Evolutionary conservation across 92 coral and sea anemone genomes (phyloP).

Genomic region (Phenganax marumi): DNA sequence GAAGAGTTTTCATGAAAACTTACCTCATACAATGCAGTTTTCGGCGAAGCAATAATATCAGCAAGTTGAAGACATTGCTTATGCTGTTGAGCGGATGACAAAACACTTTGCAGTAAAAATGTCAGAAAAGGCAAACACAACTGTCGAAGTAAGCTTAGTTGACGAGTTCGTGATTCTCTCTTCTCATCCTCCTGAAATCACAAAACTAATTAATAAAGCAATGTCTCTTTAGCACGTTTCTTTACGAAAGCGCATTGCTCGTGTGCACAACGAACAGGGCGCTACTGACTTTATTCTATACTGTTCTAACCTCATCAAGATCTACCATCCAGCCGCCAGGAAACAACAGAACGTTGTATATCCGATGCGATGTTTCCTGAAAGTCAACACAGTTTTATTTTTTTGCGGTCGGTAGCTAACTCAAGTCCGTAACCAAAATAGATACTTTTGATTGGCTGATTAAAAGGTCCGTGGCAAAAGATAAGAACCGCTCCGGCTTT

Average conservation of each 20-base stretch:
- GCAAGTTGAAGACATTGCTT: constrained; percentile 88
- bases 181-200: constrained; percentile 62
- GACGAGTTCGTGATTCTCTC: constrained; percentile 67
- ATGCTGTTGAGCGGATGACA: constrained; percentile 77
- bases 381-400: neutral
- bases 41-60: constrained; percentile 81
- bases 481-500: too few relatives aligned
- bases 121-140: constrained; percentile 85
- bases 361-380: constrained; percentile 78
- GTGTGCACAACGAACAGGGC: too few relatives aligned
- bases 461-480: too few relatives aligned
- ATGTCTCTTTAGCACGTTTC: too few relatives aligned
- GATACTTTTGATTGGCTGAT: too few relatives aligned
- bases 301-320: constrained; percentile 42
- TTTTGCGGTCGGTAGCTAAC: too few relatives aligned
- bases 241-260: too few relatives aligned
- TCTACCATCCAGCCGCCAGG: constrained; percentile 99
- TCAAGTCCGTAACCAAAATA: too few relatives aligned
- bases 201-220: neutral
- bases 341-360: constrained; percentile 88
- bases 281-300: too few relatives aligned
- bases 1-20: neutral
- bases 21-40: constrained; percentile 83
- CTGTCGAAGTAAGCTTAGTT: constrained; percentile 80
- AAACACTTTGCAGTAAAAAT: constrained; percentile 74